Conservation (phyloP, 2,888 invertebrate species). For the Sphecodes monilicornis region DNA sequence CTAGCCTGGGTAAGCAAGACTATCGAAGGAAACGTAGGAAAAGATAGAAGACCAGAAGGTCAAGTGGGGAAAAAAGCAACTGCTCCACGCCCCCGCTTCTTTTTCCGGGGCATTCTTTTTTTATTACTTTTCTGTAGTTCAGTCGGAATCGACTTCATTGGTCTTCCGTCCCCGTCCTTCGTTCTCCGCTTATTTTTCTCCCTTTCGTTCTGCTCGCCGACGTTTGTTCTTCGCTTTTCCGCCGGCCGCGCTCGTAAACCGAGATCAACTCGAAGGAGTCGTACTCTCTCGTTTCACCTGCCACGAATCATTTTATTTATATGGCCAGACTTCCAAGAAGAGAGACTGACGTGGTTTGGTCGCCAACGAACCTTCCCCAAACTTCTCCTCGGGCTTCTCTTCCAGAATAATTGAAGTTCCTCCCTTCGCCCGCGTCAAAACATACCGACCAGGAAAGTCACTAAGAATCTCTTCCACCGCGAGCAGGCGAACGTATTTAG, state of each 20-base stretch:
- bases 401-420: not conserved
- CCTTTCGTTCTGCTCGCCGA: not conserved
- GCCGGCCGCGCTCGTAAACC: slow-evolving; percentile 42
- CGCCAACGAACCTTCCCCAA: slow-evolving; percentile 7
- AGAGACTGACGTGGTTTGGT: slow-evolving; percentile 14
- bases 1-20: slow-evolving; percentile 36
- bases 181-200: slow-evolving; percentile 16
- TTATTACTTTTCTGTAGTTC: slow-evolving; percentile 47
- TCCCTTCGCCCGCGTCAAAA: not conserved
- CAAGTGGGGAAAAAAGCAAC: slow-evolving; percentile 37
- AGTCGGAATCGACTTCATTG: slow-evolving; percentile 49
- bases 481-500: not conserved
- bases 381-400: not conserved
- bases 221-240: slow-evolving; percentile 31
- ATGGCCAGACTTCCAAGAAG: not conserved
- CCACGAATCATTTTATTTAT: slow-evolving; percentile 54
- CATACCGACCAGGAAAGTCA: not conserved
- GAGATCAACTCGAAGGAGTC: slow-evolving; percentile 47
- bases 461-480: not conserved
- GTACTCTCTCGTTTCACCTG: slow-evolving; percentile 41
- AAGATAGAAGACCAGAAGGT: slow-evolving; percentile 32
- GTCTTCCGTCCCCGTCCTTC: slow-evolving; percentile 9
- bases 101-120: slow-evolving; percentile 38
- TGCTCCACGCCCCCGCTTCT: not conserved
- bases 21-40: slow-evolving; percentile 17